phyloP scores from a whole-genome alignment of 2,888 invertebrate species.

The Barypeithes pellucidus region DNA sequence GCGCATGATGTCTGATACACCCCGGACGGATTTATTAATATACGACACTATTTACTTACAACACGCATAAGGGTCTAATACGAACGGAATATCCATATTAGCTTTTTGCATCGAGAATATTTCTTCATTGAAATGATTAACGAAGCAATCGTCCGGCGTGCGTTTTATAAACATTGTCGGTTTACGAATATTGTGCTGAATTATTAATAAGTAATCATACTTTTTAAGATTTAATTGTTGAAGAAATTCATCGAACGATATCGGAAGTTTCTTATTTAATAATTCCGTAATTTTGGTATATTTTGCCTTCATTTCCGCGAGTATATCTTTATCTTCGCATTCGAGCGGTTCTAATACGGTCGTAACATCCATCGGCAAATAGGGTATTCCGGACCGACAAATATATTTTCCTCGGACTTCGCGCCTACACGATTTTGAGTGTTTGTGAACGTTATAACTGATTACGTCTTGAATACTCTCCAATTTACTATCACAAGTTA shows the following conservation, averaged over 20 bases:
- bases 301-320: slow-evolving; percentile 5
- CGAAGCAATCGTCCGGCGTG: slow-evolving; percentile 16
- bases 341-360: slow-evolving; percentile 4
- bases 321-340: background rate
- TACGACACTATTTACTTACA: slow-evolving; percentile 23
- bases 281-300: background rate
- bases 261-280: background rate
- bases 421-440: slow-evolving; percentile 5
- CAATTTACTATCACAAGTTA: background rate
- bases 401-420: background rate
- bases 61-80: background rate
- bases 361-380: slow-evolving; percentile 14
- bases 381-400: slow-evolving; percentile 19
- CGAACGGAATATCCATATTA: background rate
- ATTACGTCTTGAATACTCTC: slow-evolving; percentile 15
- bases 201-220: slow-evolving; percentile 24
- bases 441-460: slow-evolving; percentile 4
- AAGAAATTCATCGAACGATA: slow-evolving; percentile 22
- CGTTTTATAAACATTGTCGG: slow-evolving; percentile 37
- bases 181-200: slow-evolving; percentile 23
- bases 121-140: slow-evolving; percentile 41
- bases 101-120: slow-evolving; percentile 30
- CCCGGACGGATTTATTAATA: slow-evolving; percentile 29
- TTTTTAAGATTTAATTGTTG: background rate
- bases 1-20: slow-evolving; percentile 28